A percentile compares a stretch with the other conserved stretches of the same genome.
These are phyloP conservation scores for Troides aeacus DNA, from an alignment of 2,888 invertebrate species.

Conservation along the genomic window DNA sequence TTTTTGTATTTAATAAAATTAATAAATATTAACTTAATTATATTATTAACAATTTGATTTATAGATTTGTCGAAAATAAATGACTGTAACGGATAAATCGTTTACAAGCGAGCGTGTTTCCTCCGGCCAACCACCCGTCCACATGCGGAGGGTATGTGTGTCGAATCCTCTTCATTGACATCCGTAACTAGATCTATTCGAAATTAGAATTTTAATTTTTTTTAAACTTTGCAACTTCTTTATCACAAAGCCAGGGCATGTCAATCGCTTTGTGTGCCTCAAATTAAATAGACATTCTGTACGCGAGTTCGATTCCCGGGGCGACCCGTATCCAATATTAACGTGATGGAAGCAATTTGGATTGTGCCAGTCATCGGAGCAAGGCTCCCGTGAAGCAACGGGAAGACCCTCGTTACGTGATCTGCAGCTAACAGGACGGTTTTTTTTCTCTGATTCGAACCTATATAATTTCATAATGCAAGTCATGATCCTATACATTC, in stretches of 20 bases:
- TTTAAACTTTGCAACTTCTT: constrained; percentile 58
- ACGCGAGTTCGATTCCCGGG: constrained; percentile 49
- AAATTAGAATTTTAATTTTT: constrained; percentile 45
- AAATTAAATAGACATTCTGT: constrained; percentile 71
- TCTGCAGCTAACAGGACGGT: constrained; percentile 28
- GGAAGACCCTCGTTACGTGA: constrained; percentile 29
- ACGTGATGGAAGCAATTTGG: constrained; percentile 69
- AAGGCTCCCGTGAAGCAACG: constrained; percentile 35
- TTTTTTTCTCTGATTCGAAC: constrained; percentile 15
- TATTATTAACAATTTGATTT: background rate
- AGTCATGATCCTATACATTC: constrained; percentile 22
- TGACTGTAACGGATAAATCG: constrained; percentile 9
- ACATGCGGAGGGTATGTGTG: constrained; percentile 36
- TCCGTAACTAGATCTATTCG: constrained; percentile 48
- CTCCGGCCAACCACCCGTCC: constrained; percentile 21
- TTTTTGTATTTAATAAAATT: too few species aligned
- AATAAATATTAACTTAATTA: background rate
- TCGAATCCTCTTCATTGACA: constrained; percentile 50
- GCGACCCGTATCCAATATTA: constrained; percentile 57
- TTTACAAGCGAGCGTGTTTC: constrained; percentile 24
- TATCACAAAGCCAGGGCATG: constrained; percentile 66
- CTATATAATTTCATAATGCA: constrained; percentile 28
- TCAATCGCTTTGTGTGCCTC: constrained; percentile 73
- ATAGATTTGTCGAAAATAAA: constrained; percentile 6
- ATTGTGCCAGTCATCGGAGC: constrained; percentile 66